Conservation (phyloP, 2,888 invertebrate species). For the Synergus japonicus region DNA sequence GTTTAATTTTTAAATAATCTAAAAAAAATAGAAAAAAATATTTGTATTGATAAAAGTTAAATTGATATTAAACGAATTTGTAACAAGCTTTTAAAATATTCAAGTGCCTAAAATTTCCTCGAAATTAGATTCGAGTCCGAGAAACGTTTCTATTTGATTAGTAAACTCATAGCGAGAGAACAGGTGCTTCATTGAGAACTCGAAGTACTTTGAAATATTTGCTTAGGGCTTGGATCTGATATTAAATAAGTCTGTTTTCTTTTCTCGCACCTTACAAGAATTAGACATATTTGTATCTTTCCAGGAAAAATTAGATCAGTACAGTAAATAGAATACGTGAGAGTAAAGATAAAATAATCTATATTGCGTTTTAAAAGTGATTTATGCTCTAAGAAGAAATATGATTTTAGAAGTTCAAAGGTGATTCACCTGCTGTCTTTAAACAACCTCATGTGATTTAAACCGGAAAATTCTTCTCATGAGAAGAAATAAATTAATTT, state of each 20-base stretch:
- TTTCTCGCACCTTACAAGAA: background rate
- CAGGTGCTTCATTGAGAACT: constrained; percentile 55
- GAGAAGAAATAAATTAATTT: too few relatives aligned
- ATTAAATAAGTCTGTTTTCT: constrained; percentile 9
- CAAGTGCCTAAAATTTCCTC: background rate
- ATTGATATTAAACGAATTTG: too few relatives aligned
- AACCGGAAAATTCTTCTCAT: too few relatives aligned
- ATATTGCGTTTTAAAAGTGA: too few relatives aligned
- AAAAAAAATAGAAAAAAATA: too few relatives aligned
- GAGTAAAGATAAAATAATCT: background rate
- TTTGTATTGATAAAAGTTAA: too few relatives aligned
- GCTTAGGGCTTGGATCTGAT: constrained; percentile 55
- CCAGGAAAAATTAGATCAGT: background rate
- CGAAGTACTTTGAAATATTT: constrained; percentile 51
- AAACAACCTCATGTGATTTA: too few relatives aligned
- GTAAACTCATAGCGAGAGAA: constrained; percentile 53
- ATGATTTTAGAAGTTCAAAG: too few relatives aligned
- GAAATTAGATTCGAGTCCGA: background rate
- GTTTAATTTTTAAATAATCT: too few relatives aligned
- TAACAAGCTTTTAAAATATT: background rate
- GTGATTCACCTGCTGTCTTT: too few relatives aligned
- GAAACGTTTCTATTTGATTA: constrained; percentile 53
- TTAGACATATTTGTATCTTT: background rate
- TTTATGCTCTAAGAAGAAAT: too few relatives aligned
- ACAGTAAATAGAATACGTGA: constrained; percentile 46